Evolutionary conservation across 2,797 vertebrate genomes (phyloP), one percentile per base, ranked within the genome.

Genomic region (Gadopsis bispinosus): DNA sequence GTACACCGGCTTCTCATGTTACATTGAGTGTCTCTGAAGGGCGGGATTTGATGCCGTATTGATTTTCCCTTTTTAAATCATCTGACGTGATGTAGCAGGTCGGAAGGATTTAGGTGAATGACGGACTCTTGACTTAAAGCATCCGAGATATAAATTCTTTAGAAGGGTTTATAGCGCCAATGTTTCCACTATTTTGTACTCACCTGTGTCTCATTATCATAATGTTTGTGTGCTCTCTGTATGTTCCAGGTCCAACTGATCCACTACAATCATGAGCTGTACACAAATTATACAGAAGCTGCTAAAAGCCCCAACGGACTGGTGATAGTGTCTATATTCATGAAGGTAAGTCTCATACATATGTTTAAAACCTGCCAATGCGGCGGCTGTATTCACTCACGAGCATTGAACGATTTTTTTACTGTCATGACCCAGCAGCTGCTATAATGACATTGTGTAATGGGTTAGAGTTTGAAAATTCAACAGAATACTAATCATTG

Each of bases 241-340:
- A 12, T 82, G 80, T 87, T 90, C 17, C 88, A 99, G 98, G 98
- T 98, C 85, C 98, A 99, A 26, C 95, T 99, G 90, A 99, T 99
- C 93, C 98, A 99, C 94, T 99, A 99, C 93, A 99, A 99, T 92
- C 98, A 99, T 0, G 98, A 99, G 92, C 94, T 99, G 81, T 99
- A 99, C 80, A 97, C 97, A 86, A 99, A 99, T 75, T 96, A 98
- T 81, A 99, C 98, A 89, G 98, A 99, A 94, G 98, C 98, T 90
- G 97, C 98, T 61, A 99, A 97, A 92, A 99, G 98, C 94, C 98
- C 98, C 26, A 99, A 99, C 31, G 98, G 98, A 89, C 93, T 99
- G 93, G 98, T 99, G 92, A 95, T 99, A 88, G 97, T 99, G 92
- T 98, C 98, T 89, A 99, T 99, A 96, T 99, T 99, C 95, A 99